These are phyloP conservation scores for Nomada lathburiana DNA, from an alignment of 2,888 invertebrate species.

Conservation along the genomic window DNA sequence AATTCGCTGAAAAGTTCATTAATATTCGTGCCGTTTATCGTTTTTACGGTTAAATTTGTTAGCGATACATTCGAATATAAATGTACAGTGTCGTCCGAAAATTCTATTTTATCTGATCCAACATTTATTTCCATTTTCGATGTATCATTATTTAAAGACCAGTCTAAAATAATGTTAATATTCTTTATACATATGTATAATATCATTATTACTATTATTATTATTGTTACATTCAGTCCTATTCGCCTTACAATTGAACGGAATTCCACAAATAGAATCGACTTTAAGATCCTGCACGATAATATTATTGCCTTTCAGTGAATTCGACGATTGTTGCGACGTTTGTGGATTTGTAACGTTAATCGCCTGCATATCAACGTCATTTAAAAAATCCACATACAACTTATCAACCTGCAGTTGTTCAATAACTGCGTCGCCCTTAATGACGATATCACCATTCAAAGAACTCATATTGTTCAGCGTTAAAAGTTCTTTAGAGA, in stretches of 20 bases:
- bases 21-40: conserved; percentile 68
- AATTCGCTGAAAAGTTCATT: conserved; percentile 64
- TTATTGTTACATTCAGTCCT: not conserved
- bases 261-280: conserved; percentile 76
- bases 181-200: not conserved
- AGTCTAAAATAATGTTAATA: conserved; percentile 61
- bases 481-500: conserved; percentile 16
- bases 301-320: conserved; percentile 65
- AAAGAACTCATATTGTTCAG: conserved; percentile 40
- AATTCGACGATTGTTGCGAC: conserved; percentile 53
- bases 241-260: conserved; percentile 69
- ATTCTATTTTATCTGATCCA: conserved; percentile 28
- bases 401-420: conserved; percentile 71
- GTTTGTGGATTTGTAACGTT: conserved; percentile 45
- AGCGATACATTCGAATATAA: conserved; percentile 66
- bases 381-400: conserved; percentile 67
- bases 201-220: not conserved
- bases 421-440: conserved; percentile 67
- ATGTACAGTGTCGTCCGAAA: conserved; percentile 69
- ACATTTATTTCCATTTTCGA: conserved; percentile 43
- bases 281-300: conserved; percentile 70
- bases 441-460: conserved; percentile 60
- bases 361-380: conserved; percentile 29
- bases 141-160: conserved; percentile 63
- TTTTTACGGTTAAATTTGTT: conserved; percentile 53